Conservation (phyloP, 2,113 vertebrate genomes). For the Channa maculata region DNA sequence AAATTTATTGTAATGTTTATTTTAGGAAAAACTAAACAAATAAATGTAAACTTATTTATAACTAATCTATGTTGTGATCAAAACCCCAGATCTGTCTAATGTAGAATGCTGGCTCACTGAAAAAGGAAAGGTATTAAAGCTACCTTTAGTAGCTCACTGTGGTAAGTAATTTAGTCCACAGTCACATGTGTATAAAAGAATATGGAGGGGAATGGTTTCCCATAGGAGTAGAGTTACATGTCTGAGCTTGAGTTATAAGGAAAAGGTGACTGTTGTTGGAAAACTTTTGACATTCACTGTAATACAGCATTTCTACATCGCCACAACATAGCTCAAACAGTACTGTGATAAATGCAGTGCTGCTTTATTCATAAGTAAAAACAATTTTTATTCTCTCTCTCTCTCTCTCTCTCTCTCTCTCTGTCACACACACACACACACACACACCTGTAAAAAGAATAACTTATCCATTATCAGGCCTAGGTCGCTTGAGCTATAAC, state of each 20-base stretch:
- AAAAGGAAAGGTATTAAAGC: background rate
- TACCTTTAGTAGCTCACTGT: background rate
- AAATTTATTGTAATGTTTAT: no score
- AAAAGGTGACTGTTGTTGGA: no score
- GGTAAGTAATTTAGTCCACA: background rate
- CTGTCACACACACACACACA: conserved; percentile 1
- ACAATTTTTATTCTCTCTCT: background rate
- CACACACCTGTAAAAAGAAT: conserved; percentile 27
- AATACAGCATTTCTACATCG: background rate
- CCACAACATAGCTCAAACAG: background rate
- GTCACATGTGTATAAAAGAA: no score
- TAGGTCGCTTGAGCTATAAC: conserved; percentile 50
- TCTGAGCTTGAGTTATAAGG: no score
- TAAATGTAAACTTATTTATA: no score
- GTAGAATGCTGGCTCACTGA: background rate
- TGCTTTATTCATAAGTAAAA: no score
- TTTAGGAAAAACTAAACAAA: no score
- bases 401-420: no score
- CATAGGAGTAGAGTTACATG: no score
- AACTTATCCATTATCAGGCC: conserved; percentile 54
- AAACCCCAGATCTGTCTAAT: background rate
- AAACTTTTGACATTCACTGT: background rate
- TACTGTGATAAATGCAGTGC: no score
- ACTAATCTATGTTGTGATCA: background rate
- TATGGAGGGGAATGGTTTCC: no score